phyloP scores from a whole-genome alignment of 2,113 vertebrate genomes.

The Calyptommatus sinebrachiatus region DNA sequence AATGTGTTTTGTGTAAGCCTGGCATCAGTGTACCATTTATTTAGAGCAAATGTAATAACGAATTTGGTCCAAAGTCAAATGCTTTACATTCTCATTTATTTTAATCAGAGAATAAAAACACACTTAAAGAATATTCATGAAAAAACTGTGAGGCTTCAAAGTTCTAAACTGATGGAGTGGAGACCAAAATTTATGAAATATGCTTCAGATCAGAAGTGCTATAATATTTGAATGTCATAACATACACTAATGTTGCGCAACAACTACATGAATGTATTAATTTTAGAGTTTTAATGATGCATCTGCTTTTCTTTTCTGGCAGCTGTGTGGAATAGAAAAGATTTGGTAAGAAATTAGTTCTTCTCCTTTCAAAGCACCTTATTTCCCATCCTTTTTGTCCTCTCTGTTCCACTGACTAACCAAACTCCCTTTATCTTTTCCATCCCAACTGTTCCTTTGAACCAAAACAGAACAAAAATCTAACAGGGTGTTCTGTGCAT shows the following conservation, averaged over 20 bases:
- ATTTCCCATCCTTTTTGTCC: background rate
- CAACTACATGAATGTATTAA: background rate
- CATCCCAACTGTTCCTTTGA: background rate
- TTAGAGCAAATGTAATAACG: background rate
- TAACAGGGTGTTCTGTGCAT: background rate
- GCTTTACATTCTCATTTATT: background rate
- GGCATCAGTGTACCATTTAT: background rate
- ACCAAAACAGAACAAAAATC: background rate
- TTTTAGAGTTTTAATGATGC: conserved; percentile 10
- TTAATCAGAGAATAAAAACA: background rate
- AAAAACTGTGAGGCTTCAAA: background rate
- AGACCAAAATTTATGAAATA: background rate
- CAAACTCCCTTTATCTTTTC: background rate
- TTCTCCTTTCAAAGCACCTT: background rate
- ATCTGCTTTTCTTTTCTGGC: conserved; percentile 15
- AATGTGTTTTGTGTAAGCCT: background rate
- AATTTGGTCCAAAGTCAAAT: background rate
- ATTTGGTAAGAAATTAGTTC: conserved; percentile 22
- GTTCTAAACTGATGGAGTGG: background rate
- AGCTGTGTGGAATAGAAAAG: conserved; percentile 2
- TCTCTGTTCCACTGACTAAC: background rate
- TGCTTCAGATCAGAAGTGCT: background rate
- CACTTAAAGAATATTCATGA: background rate
- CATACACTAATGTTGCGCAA: background rate
- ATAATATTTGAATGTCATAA: background rate